Evolutionary conservation across 2,797 vertebrate genomes (phyloP).

Genomic region (Ctenopoma multispine): DNA sequence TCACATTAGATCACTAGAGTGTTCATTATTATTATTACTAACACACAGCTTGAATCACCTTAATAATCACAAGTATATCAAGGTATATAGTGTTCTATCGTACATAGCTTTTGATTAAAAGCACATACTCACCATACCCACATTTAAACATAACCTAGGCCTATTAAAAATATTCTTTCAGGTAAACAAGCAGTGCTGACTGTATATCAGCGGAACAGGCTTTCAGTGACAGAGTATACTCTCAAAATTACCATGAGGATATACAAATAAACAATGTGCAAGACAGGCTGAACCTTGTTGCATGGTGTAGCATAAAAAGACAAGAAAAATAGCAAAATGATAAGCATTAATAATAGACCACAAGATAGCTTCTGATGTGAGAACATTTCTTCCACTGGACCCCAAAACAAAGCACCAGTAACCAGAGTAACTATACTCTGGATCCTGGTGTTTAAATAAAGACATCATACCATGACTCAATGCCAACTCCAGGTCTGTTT

Average conservation of each 20-base stretch:
- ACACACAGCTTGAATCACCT: slow-evolving; percentile 2
- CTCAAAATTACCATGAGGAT: too few species aligned
- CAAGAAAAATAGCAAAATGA: background rate
- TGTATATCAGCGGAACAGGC: background rate
- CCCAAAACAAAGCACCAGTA: slow-evolving; percentile 24
- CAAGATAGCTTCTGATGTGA: background rate
- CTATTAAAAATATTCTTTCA: background rate
- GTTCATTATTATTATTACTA: slow-evolving; percentile 19
- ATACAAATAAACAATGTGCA: too few species aligned
- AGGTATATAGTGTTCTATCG: slow-evolving; percentile 16
- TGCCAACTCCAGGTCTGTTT: slow-evolving; percentile 55
- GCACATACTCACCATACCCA: background rate
- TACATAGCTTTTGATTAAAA: background rate
- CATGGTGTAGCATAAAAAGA: background rate
- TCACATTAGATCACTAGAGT: background rate
- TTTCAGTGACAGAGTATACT: background rate
- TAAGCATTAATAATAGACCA: background rate
- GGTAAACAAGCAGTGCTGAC: background rate
- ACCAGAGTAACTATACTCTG: slow-evolving; percentile 34
- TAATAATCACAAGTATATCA: slow-evolving; percentile 24
- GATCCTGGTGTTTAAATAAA: slow-evolving; percentile 37
- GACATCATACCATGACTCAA: slow-evolving; percentile 28
- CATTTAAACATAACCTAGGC: background rate
- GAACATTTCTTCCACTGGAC: slow-evolving; percentile 4
- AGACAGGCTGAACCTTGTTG: background rate